phyloP scores from a whole-genome alignment of 30 jellyfish, hydroid and myxozoan species.

The Morbakka virulenta region DNA sequence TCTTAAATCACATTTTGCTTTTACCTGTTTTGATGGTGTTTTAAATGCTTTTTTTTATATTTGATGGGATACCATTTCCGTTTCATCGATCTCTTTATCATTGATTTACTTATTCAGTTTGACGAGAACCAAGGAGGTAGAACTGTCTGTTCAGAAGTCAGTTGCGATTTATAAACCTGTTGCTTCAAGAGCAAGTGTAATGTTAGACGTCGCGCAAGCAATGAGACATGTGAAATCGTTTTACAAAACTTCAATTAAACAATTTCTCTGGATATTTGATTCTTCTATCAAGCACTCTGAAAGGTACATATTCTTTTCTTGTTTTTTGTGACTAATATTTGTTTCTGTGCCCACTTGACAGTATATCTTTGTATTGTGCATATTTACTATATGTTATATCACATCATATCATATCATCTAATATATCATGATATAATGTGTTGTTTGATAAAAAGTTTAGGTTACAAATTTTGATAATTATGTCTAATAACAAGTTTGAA shows the following conservation, averaged over 20 bases:
- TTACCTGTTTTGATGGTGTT: too few relatives aligned
- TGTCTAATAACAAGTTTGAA: too few relatives aligned
- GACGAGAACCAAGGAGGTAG: conserved; percentile 57
- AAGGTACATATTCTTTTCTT: conserved; percentile 30
- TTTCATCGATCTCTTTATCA: too few relatives aligned
- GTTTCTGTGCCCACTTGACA: background rate
- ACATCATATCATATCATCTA: too few relatives aligned
- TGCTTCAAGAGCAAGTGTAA: conserved; percentile 80
- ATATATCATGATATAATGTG: too few relatives aligned
- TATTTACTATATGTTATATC: too few relatives aligned
- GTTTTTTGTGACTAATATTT: background rate
- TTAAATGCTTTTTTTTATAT: too few relatives aligned
- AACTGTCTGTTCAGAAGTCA: conserved; percentile 47
- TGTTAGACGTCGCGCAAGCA: conserved; percentile 55
- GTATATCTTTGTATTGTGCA: too few relatives aligned
- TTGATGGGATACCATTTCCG: too few relatives aligned
- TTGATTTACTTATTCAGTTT: conserved; percentile 23
- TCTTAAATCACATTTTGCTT: too few relatives aligned
- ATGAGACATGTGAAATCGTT: conserved; percentile 63
- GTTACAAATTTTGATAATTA: too few relatives aligned
- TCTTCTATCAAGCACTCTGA: conserved; percentile 81
- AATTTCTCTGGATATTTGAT: conserved; percentile 56
- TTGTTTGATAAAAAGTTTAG: too few relatives aligned
- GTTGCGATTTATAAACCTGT: conserved; percentile 74
- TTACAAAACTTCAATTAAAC: conserved; percentile 63